Conservation (phyloP, 23 tunicate genomes). For the Botrylloides violaceus region DNA sequence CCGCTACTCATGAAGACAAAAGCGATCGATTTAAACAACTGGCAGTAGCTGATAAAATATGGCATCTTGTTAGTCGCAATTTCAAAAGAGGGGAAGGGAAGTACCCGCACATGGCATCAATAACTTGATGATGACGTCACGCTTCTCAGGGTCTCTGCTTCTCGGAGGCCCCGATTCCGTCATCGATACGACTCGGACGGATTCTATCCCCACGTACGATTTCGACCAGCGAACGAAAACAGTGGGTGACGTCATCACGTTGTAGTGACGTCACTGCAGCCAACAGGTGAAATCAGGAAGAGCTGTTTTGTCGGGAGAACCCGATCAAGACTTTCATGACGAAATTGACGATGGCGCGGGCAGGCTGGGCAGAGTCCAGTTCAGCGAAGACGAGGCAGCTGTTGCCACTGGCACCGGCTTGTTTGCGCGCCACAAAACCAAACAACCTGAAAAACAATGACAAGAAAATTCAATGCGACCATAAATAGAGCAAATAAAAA, state of each 20-base stretch:
- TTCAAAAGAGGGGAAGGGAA: too few relatives aligned
- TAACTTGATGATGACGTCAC: not conserved
- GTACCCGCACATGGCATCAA: too few relatives aligned
- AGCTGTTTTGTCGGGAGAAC: conserved; percentile 11
- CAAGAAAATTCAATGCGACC: too few relatives aligned
- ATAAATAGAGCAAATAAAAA: too few relatives aligned
- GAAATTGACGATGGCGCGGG: conserved; percentile 86
- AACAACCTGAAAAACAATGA: conserved; percentile 57
- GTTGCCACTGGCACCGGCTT: conserved; percentile 63
- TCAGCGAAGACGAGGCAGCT: conserved; percentile 87
- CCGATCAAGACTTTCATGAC: conserved; percentile 71
- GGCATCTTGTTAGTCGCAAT: too few relatives aligned
- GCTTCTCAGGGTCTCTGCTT: not conserved
- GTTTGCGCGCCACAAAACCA: conserved; percentile 82
- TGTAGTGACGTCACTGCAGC: not conserved
- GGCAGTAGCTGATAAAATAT: too few relatives aligned
- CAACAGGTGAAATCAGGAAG: not conserved
- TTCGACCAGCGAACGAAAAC: not conserved
- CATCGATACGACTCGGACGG: not conserved
- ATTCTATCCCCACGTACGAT: not conserved
- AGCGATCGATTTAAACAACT: too few relatives aligned
- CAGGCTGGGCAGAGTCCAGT: conserved; percentile 84
- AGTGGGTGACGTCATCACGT: not conserved
- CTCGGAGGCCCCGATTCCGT: not conserved
- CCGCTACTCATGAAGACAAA: too few relatives aligned